Conservation (phyloP, 2,888 invertebrate species). For the Hyposoter dolosus region DNA sequence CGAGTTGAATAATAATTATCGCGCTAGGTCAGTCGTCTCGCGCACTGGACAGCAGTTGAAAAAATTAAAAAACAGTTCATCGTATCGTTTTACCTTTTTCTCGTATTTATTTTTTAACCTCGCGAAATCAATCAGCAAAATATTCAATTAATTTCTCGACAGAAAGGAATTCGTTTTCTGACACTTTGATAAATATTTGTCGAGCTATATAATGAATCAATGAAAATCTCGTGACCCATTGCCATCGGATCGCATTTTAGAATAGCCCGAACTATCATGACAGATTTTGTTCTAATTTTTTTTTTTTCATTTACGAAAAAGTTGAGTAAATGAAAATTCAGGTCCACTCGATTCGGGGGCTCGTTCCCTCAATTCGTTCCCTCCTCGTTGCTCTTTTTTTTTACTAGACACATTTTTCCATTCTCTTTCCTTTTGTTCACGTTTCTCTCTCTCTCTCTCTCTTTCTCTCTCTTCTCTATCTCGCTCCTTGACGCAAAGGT, state of each 20-base stretch:
- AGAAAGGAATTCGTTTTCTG: background rate
- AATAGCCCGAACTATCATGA: background rate
- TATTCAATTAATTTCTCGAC: slow-evolving; percentile 17
- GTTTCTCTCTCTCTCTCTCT: background rate
- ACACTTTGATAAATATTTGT: background rate
- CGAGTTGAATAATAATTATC: slow-evolving; percentile 4
- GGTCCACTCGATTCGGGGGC: background rate
- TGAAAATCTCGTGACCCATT: background rate
- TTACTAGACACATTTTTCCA: background rate
- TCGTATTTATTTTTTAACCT: background rate
- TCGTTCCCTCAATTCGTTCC: background rate
- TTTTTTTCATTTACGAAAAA: background rate
- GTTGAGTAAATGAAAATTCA: background rate
- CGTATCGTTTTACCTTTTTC: slow-evolving; percentile 2
- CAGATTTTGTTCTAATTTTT: background rate
- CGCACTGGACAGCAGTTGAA: background rate
- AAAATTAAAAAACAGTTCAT: background rate
- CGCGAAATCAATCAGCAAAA: slow-evolving; percentile 8
- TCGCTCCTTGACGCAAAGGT: slow-evolving; percentile 11
- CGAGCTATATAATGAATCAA: background rate
- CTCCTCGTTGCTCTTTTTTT: slow-evolving; percentile 17
- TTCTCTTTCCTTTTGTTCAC: background rate
- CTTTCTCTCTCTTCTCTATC: background rate
- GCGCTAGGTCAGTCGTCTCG: background rate
- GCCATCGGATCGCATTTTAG: background rate